Evolutionary conservation across 2,797 vertebrate species (phyloP).

Genomic region (Manis javanica): DNA sequence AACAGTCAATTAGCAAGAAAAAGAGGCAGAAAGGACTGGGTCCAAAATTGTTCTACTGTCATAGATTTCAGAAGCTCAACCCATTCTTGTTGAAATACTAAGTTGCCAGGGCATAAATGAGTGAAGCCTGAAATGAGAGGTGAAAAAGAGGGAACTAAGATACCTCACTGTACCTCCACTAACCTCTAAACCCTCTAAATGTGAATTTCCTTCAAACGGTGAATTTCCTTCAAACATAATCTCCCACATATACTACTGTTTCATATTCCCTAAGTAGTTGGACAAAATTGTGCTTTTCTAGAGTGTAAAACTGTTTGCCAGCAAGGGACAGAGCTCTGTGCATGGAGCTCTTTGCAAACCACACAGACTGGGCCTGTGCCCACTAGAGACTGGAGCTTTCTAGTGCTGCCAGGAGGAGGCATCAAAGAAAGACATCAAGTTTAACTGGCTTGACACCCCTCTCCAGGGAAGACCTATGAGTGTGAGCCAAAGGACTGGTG

Average conservation of each 20-base stretch:
- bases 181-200: not conserved
- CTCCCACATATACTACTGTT: not conserved
- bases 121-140: not conserved
- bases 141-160: not conserved
- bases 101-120: not conserved
- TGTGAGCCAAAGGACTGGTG: slow-evolving; percentile 62
- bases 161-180: not conserved
- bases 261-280: slow-evolving; percentile 1
- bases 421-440: slow-evolving; percentile 17
- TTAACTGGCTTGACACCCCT: slow-evolving; percentile 45
- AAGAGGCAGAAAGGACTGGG: not conserved
- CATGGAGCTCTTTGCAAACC: not conserved
- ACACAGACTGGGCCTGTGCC: not conserved
- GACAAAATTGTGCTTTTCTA: slow-evolving; percentile 4
- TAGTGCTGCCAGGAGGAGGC: not conserved
- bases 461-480: slow-evolving; percentile 70
- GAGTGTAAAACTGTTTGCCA: slow-evolving; percentile 14
- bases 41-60: not conserved
- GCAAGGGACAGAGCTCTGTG: not conserved
- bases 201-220: not conserved
- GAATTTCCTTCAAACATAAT: not conserved
- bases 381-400: not conserved
- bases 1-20: not conserved
- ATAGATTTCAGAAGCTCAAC: not conserved
- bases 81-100: not conserved